Evolutionary conservation across 1,140 invertebrate genomes (phyloP).

Genomic region (Drosophila pectinifera): DNA sequence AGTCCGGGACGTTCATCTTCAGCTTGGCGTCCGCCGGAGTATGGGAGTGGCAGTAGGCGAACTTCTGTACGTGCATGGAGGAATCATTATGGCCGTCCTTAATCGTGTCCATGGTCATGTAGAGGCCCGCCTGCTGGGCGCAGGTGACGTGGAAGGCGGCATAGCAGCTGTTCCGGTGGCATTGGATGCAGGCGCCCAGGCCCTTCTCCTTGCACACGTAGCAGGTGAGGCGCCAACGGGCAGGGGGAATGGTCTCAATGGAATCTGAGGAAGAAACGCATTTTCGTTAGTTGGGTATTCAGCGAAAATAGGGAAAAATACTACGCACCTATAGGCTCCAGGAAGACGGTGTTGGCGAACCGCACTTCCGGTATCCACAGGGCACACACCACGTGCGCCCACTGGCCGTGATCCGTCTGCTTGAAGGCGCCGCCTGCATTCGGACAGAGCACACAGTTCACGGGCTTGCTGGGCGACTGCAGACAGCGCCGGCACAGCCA

Average conservation of each 20-base stretch:
- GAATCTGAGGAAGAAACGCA: slow-evolving; percentile 88
- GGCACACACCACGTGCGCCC: slow-evolving; percentile 99
- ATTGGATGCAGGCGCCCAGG: slow-evolving; percentile 98
- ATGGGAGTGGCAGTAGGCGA: slow-evolving; percentile 97
- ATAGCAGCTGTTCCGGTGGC: slow-evolving; percentile 98
- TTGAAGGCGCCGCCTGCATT: slow-evolving; percentile 99
- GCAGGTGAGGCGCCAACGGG: slow-evolving; percentile 97
- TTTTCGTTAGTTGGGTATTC: not conserved
- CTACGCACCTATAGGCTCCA: slow-evolving; percentile 94
- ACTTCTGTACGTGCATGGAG: slow-evolving; percentile 95
- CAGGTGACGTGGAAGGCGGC: slow-evolving; percentile 99
- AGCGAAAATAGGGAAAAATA: not conserved
- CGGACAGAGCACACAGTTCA: slow-evolving; percentile 98
- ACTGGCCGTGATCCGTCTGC: slow-evolving; percentile 97
- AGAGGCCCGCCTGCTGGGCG: slow-evolving; percentile 97
- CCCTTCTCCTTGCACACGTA: slow-evolving; percentile 98
- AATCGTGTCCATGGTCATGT: slow-evolving; percentile 98
- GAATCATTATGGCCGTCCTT: slow-evolving; percentile 89
- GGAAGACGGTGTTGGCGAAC: slow-evolving; percentile 98
- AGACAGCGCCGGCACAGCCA: slow-evolving; percentile 98
- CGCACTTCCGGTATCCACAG: slow-evolving; percentile 99
- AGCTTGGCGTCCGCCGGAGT: slow-evolving; percentile 91
- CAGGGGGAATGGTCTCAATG: slow-evolving; percentile 97
- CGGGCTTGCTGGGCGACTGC: slow-evolving; percentile 97
- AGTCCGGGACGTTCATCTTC: slow-evolving; percentile 74